Evolutionary conservation across 2,113 vertebrate genomes (phyloP).

Genomic region (Nesoenas mayeri): DNA sequence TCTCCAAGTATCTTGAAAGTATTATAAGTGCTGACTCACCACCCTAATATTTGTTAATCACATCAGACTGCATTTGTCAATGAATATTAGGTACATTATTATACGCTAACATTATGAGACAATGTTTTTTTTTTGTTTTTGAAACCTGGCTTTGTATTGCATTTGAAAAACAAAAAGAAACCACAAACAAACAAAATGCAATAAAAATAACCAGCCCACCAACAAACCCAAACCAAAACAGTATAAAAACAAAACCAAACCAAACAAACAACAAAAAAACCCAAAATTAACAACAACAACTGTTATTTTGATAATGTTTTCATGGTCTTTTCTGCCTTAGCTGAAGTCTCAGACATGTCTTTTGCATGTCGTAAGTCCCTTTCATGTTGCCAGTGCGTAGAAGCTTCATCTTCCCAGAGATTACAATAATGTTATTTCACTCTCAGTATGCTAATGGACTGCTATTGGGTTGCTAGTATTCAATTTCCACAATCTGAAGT

Average conservation of each 20-base stretch:
- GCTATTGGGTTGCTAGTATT: not conserved
- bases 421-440: not conserved
- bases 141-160: not conserved
- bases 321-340: not conserved
- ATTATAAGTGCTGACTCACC: not conserved
- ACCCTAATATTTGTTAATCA: not conserved
- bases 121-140: not conserved
- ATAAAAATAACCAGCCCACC: too few species aligned
- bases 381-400: not conserved
- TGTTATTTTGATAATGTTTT: not conserved
- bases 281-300: not conserved
- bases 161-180: not conserved
- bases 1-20: not conserved
- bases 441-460: not conserved
- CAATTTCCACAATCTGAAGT: not conserved
- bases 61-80: conserved; percentile 15
- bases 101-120: not conserved
- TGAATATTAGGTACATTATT: not conserved
- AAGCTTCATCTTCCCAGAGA: not conserved
- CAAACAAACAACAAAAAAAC: not conserved
- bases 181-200: too few species aligned
- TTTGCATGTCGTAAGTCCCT: not conserved
- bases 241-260: too few species aligned
- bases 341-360: not conserved
- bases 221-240: too few species aligned